These are phyloP conservation scores for Halcyon senegalensis DNA, from an alignment of 2,113 vertebrate genomes.

Conservation along the genomic window DNA sequence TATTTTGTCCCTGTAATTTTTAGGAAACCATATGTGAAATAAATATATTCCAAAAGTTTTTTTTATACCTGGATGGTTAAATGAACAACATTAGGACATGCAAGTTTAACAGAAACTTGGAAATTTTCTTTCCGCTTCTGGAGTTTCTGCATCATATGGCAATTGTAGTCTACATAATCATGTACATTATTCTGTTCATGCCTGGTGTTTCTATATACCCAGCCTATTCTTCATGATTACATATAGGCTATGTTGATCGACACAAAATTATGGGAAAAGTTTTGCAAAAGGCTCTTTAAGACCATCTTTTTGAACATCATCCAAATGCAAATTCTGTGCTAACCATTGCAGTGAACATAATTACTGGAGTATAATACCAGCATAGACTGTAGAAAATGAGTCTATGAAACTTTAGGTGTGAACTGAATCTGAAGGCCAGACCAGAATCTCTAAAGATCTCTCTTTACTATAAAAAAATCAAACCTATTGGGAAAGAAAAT, in stretches of 20 bases:
- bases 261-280: not conserved
- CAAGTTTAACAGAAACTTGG: not conserved
- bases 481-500: not conserved
- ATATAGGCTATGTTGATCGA: not conserved
- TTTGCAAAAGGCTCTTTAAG: not conserved
- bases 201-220: not conserved
- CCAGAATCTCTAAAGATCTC: not conserved
- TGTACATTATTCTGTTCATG: not conserved
- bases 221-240: not conserved
- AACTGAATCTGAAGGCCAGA: not conserved
- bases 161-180: not conserved
- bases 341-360: not conserved
- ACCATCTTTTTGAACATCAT: not conserved
- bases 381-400: not conserved
- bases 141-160: not conserved
- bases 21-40: not conserved
- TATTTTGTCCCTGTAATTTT: not conserved
- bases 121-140: not conserved
- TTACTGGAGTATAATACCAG: not conserved
- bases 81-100: not conserved
- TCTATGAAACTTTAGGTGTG: not conserved
- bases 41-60: not conserved
- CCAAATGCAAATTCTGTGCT: not conserved
- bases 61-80: not conserved
- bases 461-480: not conserved